These are phyloP conservation scores for Chaetodon auriga DNA, from an alignment of 2,113 vertebrate species.

Conservation along the genomic window DNA sequence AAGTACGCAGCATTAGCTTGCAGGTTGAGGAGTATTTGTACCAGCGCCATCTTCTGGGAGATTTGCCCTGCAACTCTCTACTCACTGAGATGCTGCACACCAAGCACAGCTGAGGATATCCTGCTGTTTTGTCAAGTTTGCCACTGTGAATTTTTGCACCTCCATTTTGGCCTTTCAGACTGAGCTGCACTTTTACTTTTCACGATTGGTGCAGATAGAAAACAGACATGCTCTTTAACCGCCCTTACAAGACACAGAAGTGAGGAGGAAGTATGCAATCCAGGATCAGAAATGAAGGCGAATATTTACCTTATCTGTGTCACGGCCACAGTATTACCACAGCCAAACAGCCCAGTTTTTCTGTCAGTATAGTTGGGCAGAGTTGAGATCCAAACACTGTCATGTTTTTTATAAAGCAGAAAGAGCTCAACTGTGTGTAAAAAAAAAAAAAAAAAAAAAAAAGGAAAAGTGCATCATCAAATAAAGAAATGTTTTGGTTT, in stretches of 20 bases:
- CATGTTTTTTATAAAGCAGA: neutral
- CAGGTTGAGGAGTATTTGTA: conserved; percentile 88
- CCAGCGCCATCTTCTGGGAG: conserved; percentile 86
- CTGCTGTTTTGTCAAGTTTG: neutral
- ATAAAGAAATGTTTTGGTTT: conserved; percentile 29
- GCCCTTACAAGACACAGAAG: neutral
- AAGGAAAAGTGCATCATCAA: conserved; percentile 22
- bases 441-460: conserved; percentile 1
- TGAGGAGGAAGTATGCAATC: neutral
- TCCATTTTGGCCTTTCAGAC: neutral
- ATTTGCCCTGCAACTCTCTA: conserved; percentile 88
- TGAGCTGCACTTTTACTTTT: neutral
- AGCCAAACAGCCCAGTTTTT: conserved; percentile 12
- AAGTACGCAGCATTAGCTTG: conserved; percentile 87
- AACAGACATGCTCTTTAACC: neutral
- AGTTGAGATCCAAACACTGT: conserved; percentile 38
- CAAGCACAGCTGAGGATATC: conserved; percentile 79
- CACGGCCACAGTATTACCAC: conserved; percentile 61
- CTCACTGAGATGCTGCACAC: conserved; percentile 88
- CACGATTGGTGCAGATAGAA: neutral
- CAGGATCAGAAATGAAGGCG: neutral
- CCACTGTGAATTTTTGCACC: neutral
- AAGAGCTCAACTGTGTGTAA: conserved; percentile 6
- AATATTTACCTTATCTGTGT: neutral
- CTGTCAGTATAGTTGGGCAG: conserved; percentile 26